Evolutionary conservation across 2,797 vertebrate genomes (phyloP), one percentile per base, ranked within the genome.

Genomic region (Apodemus agrarius): DNA sequence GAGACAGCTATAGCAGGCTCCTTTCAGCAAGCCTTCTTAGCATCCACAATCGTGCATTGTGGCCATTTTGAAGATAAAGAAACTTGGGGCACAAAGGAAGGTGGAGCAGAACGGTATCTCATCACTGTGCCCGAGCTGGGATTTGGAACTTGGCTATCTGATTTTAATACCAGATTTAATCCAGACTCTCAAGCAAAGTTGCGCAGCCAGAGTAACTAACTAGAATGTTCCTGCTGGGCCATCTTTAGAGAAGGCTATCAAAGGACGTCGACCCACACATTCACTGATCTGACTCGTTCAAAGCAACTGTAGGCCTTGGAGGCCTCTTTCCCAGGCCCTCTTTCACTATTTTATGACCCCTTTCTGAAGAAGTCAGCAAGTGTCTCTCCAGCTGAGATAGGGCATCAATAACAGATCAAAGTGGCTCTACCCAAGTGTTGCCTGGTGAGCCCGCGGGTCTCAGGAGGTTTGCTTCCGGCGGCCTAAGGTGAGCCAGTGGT

Each of bases 111-210:
- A 86, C 65, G 4, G 19, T 29, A 40, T 90, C 82, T 37, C 37
- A 80, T 83, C 34, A 85, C 11, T 37, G 54, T 79, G 46, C 49
- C 69, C 69, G 67, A 85, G 86, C 37, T 89, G 29, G 24, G 26
- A 81, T 93, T 67, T 95, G 40, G 94, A 93, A 65, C 40, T 40
- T 65, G 34, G 2, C 90, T 75, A 82, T 91, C 63, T 9, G 4
- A 79, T 85, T 89, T 93, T 89, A 91, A 65, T 83, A 57, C 83
- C 83, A 69, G 61, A 87, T 63, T 83, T 86, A 54, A 74, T 82
- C 67, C 81, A 75, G 43, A 75, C 61, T 82, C 46, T 69, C 72
- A 29, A 86, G 65, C n/a, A n/a, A 24, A 78, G 54, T 26, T 31
- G 0, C 76, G 9, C 9, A 59, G n/a, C 26, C 63, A 1, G 6